Base-by-base conservation (phyloP, 2,888 invertebrate species). In the Empis stercorea region DNA sequence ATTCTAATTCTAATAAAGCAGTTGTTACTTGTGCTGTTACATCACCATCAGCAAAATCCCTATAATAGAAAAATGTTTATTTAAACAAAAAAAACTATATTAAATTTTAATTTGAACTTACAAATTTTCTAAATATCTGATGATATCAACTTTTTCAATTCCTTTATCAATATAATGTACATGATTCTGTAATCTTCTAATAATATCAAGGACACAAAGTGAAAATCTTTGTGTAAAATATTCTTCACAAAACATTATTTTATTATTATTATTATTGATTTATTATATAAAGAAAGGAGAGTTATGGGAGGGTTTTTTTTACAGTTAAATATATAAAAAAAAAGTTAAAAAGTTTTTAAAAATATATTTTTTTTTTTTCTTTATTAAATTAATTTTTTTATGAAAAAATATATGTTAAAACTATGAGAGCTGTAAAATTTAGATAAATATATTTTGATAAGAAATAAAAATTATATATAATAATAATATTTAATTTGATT, bases 121-220 rank as follows among this genome's bases (percentile, higher is more conserved):
- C 68, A 65, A 61, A 47, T 64, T 61, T 9, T 57, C 51, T 45
- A 65, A 48, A 57, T 64, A 59, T 13, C 58, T 59, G 2, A 65
- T 56, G 30, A 68, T 62, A 43, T 65, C 56, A 10, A 45, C 44
- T 40, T 61, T 59, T 27, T 61, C 56, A 1, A 68, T 57, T 23
- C 65, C 66, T 14, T 51, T 54, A 4, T 51, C 49, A 39, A 49
- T 44, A 46, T 61, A 68, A 43, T 60, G 61, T 17, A 66, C 62
- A 55, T 65, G 62, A 52, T 68, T 62, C 48, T 68, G 68, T 40
- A 67, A 65, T 27, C 60, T 55, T 38, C 68, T 60, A 27, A 68
- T 57, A 45, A 61, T 57, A 47, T 68, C 68, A 52, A 68, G 55
- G 2, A 68, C 64, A 47, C 63, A 66, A 1, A 68, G 52, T 0